Conservation (phyloP, 2,113 vertebrate species). For the Numenius arquata region DNA sequence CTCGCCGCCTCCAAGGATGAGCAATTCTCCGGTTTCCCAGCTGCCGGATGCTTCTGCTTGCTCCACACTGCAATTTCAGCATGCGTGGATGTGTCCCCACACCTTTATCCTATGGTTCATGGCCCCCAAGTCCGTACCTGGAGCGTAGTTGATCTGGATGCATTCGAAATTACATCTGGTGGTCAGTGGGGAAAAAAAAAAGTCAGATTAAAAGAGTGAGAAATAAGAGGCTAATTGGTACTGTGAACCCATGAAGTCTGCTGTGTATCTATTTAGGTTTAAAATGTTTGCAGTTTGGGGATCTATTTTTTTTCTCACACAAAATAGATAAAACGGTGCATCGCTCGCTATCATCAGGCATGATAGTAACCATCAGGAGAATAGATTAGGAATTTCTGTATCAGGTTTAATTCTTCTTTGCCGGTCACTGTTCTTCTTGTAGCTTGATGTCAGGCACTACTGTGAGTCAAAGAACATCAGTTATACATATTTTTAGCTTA, state of each 20-base stretch:
- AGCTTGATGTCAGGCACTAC: not conserved
- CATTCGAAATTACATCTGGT: not conserved
- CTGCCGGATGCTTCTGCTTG: not conserved
- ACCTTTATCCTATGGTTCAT: accelerated
- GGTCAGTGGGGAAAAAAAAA: too few relatives aligned
- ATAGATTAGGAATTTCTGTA: not conserved
- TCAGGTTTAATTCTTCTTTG: not conserved
- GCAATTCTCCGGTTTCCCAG: not conserved
- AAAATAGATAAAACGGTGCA: accelerated
- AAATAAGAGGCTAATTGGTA: not conserved
- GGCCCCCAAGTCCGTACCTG: not conserved
- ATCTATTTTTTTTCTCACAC: not conserved
- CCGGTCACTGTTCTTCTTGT: not conserved
- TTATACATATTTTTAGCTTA: constrained; percentile 49
- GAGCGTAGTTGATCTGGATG: not conserved
- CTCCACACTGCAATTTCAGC: not conserved
- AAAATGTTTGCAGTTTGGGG: not conserved
- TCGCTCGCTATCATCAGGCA: not conserved
- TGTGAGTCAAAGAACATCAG: constrained; percentile 1
- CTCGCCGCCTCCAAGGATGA: accelerated
- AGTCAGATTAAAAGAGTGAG: not conserved
- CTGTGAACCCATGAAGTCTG: accelerated
- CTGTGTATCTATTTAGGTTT: not conserved
- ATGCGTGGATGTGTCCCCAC: not conserved
- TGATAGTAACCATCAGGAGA: not conserved